phyloP scores from a whole-genome alignment of 2,888 invertebrate species.

The Himalopsyche tibetana region DNA sequence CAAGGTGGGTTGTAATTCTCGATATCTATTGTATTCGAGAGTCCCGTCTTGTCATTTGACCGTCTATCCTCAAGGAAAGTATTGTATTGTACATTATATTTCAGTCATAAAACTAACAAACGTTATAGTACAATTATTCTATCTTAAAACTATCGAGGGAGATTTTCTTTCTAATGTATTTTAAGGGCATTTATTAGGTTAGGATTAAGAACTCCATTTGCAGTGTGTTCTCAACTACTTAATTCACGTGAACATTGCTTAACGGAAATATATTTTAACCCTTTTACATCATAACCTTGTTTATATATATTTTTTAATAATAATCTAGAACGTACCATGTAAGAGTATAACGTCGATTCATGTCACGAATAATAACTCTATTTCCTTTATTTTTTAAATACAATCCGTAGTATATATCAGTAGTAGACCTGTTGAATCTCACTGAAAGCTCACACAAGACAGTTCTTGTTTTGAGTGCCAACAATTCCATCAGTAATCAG shows the following conservation, averaged over 20 bases:
- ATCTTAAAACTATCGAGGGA: slow-evolving; percentile 29
- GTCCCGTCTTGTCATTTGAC: slow-evolving; percentile 4
- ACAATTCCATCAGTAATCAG: no score
- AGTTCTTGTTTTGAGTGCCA: no score
- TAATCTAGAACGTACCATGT: no score
- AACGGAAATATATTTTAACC: not conserved
- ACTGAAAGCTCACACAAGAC: no score
- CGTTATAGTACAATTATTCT: slow-evolving; percentile 35
- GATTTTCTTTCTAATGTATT: slow-evolving; percentile 23
- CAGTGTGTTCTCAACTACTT: not conserved
- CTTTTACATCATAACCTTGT: no score
- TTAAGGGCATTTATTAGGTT: slow-evolving; percentile 3
- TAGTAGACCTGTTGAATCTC: no score
- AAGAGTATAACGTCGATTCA: no score
- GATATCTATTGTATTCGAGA: not conserved
- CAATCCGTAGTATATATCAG: no score
- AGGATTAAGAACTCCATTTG: not conserved
- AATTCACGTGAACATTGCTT: not conserved
- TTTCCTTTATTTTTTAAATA: no score
- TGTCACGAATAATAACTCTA: no score
- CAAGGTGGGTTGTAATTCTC: not conserved
- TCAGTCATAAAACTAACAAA: slow-evolving; percentile 32
- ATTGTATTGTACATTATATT: slow-evolving; percentile 33
- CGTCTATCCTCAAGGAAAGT: slow-evolving; percentile 4
- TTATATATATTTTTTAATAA: no score